Evolutionary conservation across 2,888 invertebrate genomes (phyloP), one percentile per base, ranked within the genome.

Genomic region (Periphyllus acericola): DNA sequence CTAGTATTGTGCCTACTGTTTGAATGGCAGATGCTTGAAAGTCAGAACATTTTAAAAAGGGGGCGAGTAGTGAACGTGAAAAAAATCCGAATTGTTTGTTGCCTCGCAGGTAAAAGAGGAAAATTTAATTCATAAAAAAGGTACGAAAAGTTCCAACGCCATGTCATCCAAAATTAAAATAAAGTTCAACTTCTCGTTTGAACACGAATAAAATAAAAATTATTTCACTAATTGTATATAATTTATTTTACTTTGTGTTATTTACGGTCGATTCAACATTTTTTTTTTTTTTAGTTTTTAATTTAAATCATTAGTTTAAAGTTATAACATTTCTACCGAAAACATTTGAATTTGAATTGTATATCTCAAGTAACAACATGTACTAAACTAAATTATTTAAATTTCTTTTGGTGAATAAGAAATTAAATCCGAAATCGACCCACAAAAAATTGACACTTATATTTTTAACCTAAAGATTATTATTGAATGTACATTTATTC

Each of bases 211-310:
- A 81, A 52, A 83, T 84, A 40, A 76, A 52, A 88, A 89, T 66
- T 75, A n/a, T 40, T 72, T 55, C 34, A 80, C 52, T 82, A 76
- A 66, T 60, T 75, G 29, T 55, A 75, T 21, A 76, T 40, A 89
- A 83, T 88, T 74, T 89, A 83, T 89, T 89, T 90, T 90, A 88
- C 89, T 89, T 78, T 89, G 19, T 52, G 40, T 40, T 32, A 52
- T 78, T 52, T 11, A 52, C 32, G 14, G 29, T 68, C 8, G 25
- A 68, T 71, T n/a, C n/a, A 66, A 11, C n/a, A 1, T 8, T n/a
- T 46, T 36, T n/a, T 66, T 9, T 66, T 66, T 71, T 29, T 71
- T 32, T 29, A 25, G 3, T 1, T 68, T n/a, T 71, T 29, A 71
- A 17, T 71, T 71, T 17, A 71, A 71, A 71, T 32, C 32, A 17